phyloP scores from a whole-genome alignment of 1,140 invertebrate genomes.

The Eupeodes corollae region DNA sequence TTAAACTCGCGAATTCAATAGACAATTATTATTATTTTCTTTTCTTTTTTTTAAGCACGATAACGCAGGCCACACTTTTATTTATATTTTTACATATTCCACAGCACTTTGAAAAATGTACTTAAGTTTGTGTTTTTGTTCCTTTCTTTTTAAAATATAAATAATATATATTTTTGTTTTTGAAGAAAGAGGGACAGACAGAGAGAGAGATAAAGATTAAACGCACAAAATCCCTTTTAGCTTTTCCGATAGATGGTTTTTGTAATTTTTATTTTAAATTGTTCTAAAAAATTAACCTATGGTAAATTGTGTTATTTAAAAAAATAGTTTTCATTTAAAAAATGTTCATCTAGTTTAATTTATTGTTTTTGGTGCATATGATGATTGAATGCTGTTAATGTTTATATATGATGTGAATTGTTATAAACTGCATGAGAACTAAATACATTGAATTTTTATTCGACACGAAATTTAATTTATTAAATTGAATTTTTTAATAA shows the following conservation, averaged over 20 bases:
- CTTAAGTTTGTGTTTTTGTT: constrained; percentile 10
- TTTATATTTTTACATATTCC: constrained; percentile 1
- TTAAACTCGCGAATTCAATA: not conserved
- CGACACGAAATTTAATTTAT: not conserved
- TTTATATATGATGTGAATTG: not conserved
- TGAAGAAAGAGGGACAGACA: constrained; percentile 1
- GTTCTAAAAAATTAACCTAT: not conserved
- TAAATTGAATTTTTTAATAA: too few species aligned
- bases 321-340: too few species aligned
- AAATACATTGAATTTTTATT: not conserved
- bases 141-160: not conserved
- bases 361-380: not conserved
- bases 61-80: not conserved
- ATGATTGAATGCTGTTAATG: not conserved
- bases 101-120: constrained; percentile 3
- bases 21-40: not conserved
- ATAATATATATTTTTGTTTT: not conserved
- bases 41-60: not conserved
- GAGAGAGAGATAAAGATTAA: constrained; percentile 7
- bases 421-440: not conserved
- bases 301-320: too few species aligned
- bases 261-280: too few species aligned
- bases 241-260: constrained; percentile 30
- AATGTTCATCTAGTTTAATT: too few species aligned
- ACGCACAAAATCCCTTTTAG: constrained; percentile 35